Conservation (phyloP, 1,140 invertebrate genomes). For the Tetramorium simillimum region DNA sequence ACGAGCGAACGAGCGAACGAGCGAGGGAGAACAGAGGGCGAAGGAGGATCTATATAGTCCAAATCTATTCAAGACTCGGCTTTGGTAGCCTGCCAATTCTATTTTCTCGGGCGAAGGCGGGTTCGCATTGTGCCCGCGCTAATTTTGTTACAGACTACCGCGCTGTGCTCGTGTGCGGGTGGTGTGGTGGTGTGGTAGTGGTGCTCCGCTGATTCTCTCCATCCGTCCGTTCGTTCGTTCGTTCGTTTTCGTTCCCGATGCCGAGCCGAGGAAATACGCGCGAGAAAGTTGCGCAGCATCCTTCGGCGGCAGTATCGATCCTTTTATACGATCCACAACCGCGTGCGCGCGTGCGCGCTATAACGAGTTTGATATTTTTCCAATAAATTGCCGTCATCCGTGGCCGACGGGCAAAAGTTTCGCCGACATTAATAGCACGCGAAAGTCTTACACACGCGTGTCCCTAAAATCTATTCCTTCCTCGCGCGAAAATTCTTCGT, state of each 20-base stretch:
- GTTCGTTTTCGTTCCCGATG: background rate
- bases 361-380: background rate
- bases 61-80: constrained; percentile 82
- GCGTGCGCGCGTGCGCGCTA: background rate
- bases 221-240: background rate
- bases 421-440: background rate
- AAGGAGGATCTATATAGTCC: constrained; percentile 80
- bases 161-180: constrained; percentile 49
- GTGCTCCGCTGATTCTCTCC: background rate
- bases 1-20: background rate
- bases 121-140: constrained; percentile 82
- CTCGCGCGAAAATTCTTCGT: background rate
- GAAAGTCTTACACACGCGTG: background rate
- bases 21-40: constrained; percentile 38
- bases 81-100: constrained; percentile 83
- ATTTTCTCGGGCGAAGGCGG: constrained; percentile 83
- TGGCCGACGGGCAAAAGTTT: background rate
- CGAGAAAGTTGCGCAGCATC: constrained; percentile 14
- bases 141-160: constrained; percentile 80
- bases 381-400: constrained; percentile 7
- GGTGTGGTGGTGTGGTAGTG: background rate
- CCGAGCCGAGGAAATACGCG: constrained; percentile 17
- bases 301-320: background rate
- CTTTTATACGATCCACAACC: background rate
- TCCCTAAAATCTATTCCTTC: background rate